A percentile compares a stretch with the other conserved stretches of the same genome.
Conservation (phyloP, 2,797 vertebrate species). For the Echeneis naucrates region DNA sequence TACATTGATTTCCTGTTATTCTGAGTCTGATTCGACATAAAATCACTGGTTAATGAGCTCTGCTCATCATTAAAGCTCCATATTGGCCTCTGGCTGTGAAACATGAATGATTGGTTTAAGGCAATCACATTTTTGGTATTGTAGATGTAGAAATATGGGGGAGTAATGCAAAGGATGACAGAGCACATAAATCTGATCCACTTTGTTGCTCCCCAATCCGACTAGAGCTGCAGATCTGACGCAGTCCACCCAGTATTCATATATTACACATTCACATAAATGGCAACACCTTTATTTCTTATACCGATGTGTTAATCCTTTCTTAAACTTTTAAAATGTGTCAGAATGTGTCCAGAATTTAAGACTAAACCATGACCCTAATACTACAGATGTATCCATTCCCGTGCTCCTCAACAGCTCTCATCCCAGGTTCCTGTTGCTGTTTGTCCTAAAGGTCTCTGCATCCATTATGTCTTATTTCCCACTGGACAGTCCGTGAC, state of each 20-base stretch:
- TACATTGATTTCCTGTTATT: conserved; percentile 71
- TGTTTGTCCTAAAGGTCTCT: conserved; percentile 41
- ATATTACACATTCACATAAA: conserved; percentile 55
- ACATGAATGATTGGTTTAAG: conserved; percentile 53
- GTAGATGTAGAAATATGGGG: conserved; percentile 53
- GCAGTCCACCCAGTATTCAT: conserved; percentile 55
- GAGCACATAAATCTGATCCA: conserved; percentile 55
- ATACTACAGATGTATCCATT: not conserved
- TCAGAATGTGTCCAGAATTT: conserved; percentile 16
- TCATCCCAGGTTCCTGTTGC: conserved; percentile 48
- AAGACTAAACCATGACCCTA: conserved; percentile 22
- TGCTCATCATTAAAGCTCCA: conserved; percentile 44
- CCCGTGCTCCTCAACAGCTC: conserved; percentile 2
- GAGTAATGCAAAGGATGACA: conserved; percentile 50
- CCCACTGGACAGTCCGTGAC: conserved; percentile 62
- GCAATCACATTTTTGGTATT: conserved; percentile 57
- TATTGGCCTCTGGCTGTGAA: conserved; percentile 41
- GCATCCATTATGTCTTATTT: conserved; percentile 69
- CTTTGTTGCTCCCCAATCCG: conserved; percentile 27
- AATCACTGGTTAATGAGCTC: conserved; percentile 68
- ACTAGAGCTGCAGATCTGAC: conserved; percentile 60
- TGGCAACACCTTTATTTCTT: conserved; percentile 45
- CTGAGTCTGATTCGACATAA: conserved; percentile 58
- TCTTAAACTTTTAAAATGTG: conserved; percentile 36
- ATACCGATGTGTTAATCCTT: conserved; percentile 44